Conservation (phyloP, 2,113 vertebrate species). For the Apteryx owenii region DNA sequence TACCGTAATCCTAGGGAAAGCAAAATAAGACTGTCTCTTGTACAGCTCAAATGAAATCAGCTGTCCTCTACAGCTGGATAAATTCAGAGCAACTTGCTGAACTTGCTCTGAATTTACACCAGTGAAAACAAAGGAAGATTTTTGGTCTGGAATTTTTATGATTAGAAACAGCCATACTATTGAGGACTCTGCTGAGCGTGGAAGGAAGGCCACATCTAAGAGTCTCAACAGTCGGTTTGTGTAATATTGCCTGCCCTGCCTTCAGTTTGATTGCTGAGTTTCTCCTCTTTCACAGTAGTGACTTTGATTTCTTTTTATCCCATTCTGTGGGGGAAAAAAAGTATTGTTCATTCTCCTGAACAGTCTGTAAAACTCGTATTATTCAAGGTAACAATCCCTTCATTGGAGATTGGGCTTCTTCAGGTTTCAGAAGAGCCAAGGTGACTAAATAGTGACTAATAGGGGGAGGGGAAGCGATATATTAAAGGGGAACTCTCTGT, state of each 20-base stretch:
- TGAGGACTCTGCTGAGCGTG: not conserved
- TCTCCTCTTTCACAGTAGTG: not conserved
- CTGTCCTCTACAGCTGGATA: not conserved
- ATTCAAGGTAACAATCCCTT: not conserved
- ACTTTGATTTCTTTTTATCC: constrained; percentile 7
- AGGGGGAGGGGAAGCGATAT: not conserved
- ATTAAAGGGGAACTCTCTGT: not conserved
- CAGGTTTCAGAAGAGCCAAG: not conserved
- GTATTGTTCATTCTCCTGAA: not conserved
- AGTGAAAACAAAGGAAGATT: not conserved
- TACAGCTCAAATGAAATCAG: constrained; percentile 17
- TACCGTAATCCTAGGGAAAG: not conserved
- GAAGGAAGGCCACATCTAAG: constrained; percentile 50
- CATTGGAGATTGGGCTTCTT: not conserved
- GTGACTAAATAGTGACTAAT: not conserved
- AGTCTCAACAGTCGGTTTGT: constrained; percentile 16
- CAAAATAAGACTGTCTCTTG: constrained; percentile 23
- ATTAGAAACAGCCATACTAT: not conserved
- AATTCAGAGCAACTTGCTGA: constrained; percentile 25
- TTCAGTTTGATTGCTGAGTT: constrained; percentile 6
- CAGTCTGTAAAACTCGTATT: not conserved
- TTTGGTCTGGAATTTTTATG: not conserved
- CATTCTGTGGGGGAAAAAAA: not conserved
- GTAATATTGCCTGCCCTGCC: constrained; percentile 5
- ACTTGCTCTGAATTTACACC: not conserved